A percentile compares a stretch with the other conserved stretches of the same genome.
phyloP scores from a whole-genome alignment of 2,888 invertebrate genomes.

The Phoronis australis region DNA sequence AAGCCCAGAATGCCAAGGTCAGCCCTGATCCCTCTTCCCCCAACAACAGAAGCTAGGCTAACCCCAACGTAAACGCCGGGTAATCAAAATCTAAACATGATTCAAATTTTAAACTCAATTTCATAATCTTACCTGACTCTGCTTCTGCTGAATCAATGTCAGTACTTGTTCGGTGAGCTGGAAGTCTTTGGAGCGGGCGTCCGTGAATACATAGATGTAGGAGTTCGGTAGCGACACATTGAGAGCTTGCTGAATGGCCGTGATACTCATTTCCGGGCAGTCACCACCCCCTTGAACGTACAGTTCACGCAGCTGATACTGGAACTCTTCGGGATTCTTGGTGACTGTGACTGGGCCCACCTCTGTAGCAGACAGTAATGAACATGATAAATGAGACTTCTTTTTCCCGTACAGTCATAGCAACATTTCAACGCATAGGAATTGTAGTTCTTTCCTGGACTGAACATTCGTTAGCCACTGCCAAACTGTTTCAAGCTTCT shows the following conservation, averaged over 20 bases:
- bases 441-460: no score
- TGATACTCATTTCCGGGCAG: constrained; percentile 69
- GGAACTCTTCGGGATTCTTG: constrained; percentile 61
- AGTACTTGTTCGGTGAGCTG: constrained; percentile 61
- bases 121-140: constrained; percentile 65
- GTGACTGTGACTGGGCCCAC: constrained; percentile 65
- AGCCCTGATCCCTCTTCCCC: no score
- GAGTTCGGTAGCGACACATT: constrained; percentile 64
- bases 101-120: no score
- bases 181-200: constrained; percentile 68
- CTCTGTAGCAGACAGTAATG: constrained; percentile 52
- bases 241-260: constrained; percentile 65
- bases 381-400: no score
- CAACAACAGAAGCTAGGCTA: no score
- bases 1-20: no score
- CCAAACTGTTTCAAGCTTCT: no score
- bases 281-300: constrained; percentile 67
- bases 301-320: constrained; percentile 58
- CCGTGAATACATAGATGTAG: constrained; percentile 71
- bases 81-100: no score
- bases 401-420: no score
- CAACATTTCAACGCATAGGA: no score
- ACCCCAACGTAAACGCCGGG: no score
- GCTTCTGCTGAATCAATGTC: constrained; percentile 66
- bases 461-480: no score